Conservation (phyloP, 2,888 invertebrate genomes). For the Choristoneura rosaceana region DNA sequence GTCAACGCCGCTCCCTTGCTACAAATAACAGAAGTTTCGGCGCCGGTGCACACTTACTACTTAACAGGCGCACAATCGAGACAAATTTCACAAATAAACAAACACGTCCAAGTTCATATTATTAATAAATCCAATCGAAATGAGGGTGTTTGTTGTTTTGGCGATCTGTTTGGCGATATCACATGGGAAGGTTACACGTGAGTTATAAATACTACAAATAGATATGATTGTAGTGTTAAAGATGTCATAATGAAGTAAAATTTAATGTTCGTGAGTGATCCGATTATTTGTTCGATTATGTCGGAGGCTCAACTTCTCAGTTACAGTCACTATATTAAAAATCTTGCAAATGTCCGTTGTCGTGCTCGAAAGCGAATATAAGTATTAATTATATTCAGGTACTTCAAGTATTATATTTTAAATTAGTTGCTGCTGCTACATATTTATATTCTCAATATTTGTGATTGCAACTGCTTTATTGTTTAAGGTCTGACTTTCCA, state of each 20-base stretch:
- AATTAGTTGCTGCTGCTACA: too few relatives aligned
- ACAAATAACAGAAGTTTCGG: slow-evolving; percentile 76
- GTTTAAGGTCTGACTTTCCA: too few relatives aligned
- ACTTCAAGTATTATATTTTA: too few relatives aligned
- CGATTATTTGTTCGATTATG: too few relatives aligned
- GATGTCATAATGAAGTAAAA: not conserved
- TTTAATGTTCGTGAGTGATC: too few relatives aligned
- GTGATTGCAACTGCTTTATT: too few relatives aligned
- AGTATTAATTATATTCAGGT: not conserved
- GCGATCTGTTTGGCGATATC: slow-evolving; percentile 60
- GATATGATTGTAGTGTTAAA: not conserved
- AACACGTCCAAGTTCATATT: not conserved
- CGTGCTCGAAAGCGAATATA: slow-evolving; percentile 9
- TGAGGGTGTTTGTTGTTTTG: slow-evolving; percentile 67
- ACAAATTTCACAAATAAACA: slow-evolving; percentile 46
- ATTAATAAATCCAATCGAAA: slow-evolving; percentile 47
- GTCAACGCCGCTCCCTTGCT: slow-evolving; percentile 57
- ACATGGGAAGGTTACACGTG: slow-evolving; percentile 73
- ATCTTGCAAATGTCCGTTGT: not conserved
- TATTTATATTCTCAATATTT: too few relatives aligned
- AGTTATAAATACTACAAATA: slow-evolving; percentile 51
- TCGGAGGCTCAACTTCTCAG: too few relatives aligned
- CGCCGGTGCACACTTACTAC: slow-evolving; percentile 68
- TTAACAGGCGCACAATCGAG: slow-evolving; percentile 55
- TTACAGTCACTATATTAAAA: too few relatives aligned